Conservation (phyloP, 2,888 invertebrate genomes). For the Limnephilus marmoratus region DNA sequence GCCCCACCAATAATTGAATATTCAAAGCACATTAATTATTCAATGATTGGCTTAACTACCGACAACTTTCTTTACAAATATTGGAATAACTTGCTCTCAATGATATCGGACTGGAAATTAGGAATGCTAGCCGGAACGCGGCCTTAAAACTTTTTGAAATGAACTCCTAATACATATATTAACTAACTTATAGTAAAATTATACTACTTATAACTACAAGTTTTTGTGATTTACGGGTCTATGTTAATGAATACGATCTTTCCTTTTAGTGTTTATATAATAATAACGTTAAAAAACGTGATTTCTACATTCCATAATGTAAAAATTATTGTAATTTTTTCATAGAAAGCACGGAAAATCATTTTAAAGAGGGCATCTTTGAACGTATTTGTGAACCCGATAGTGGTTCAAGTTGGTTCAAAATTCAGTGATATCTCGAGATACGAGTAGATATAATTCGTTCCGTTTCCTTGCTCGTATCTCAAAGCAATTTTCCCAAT, state of each 20-base stretch:
- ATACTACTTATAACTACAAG: no score
- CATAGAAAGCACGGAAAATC: no score
- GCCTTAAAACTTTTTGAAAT: neutral
- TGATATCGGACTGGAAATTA: neutral
- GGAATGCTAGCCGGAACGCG: neutral
- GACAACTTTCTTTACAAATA: slow-evolving; percentile 35
- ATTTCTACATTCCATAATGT: no score
- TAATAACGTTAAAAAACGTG: no score
- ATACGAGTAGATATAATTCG: slow-evolving; percentile 20
- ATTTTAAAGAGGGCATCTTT: no score
- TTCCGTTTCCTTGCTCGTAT: slow-evolving; percentile 49
- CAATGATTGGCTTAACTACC: slow-evolving; percentile 35
- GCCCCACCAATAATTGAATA: slow-evolving; percentile 40
- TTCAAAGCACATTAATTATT: slow-evolving; percentile 55
- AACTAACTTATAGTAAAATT: neutral
- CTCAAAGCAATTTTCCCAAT: slow-evolving; percentile 40
- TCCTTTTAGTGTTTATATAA: no score
- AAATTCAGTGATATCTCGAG: no score
- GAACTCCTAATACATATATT: neutral
- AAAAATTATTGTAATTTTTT: no score
- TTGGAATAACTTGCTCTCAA: slow-evolving; percentile 28
- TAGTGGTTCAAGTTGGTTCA: no score
- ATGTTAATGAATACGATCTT: no score
- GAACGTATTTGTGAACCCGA: no score
- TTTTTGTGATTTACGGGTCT: no score